A percentile compares a stretch with the other conserved stretches of the same genome.
Conservation (phyloP, 2,888 invertebrate genomes). For the Polyommatus iphigenia region DNA sequence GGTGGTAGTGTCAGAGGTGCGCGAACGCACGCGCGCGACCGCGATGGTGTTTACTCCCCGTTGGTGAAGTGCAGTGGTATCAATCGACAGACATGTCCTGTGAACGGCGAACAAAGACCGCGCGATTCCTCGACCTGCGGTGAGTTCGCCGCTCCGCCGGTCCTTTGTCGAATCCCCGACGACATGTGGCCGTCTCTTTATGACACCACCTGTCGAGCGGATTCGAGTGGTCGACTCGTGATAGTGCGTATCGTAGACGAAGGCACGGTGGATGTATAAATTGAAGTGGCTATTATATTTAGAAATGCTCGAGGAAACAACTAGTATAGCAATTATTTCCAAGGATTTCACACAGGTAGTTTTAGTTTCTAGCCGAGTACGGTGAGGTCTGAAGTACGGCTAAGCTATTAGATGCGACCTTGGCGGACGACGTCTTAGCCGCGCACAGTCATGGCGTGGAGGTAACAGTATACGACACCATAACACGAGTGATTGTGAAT, state of each 20-base stretch:
- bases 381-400: constrained; percentile 61
- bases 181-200: constrained; percentile 73
- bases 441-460: constrained; percentile 47
- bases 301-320: constrained; percentile 47
- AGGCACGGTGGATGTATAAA: constrained; percentile 36
- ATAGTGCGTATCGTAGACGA: constrained; percentile 30
- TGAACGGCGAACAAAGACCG: constrained; percentile 76
- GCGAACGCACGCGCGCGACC: constrained; percentile 64
- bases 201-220: constrained; percentile 58
- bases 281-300: constrained; percentile 42
- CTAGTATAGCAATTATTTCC: constrained; percentile 46
- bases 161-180: constrained; percentile 74
- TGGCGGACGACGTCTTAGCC: constrained; percentile 63
- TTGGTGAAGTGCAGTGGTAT: constrained; percentile 71
- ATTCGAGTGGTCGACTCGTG: constrained; percentile 47
- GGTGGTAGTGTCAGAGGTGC: constrained; percentile 75
- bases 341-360: constrained; percentile 46
- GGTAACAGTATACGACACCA: not conserved
- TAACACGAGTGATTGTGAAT: not conserved
- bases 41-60: constrained; percentile 66
- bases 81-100: constrained; percentile 71
- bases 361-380: constrained; percentile 48
- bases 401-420: constrained; percentile 67
- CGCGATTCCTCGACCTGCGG: constrained; percentile 78
- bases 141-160: constrained; percentile 67